These are phyloP conservation scores for Drosophila dives DNA, from an alignment of 2,888 invertebrate genomes.

Conservation along the genomic window DNA sequence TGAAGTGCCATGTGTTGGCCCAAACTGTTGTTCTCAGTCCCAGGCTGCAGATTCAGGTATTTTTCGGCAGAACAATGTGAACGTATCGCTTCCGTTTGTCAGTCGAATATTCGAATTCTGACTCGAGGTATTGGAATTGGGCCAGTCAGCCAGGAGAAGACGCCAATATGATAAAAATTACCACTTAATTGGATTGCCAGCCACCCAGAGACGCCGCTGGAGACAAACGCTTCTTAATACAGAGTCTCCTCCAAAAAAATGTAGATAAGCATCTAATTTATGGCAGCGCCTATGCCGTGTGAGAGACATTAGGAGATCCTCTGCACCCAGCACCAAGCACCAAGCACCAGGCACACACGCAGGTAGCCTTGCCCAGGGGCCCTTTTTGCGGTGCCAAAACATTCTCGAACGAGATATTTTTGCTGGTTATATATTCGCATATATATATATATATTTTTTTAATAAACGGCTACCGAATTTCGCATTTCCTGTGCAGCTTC, in stretches of 20 bases:
- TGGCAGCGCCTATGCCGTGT: conserved; percentile 68
- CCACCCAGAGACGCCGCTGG: conserved; percentile 63
- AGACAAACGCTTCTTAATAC: conserved; percentile 29
- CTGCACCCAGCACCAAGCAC: neutral
- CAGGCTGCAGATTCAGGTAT: conserved; percentile 44
- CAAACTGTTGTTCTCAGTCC: conserved; percentile 36
- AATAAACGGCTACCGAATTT: conserved; percentile 80
- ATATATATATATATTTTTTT: conserved; percentile 38
- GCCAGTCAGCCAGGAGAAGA: conserved; percentile 38
- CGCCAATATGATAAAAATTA: conserved; percentile 74
- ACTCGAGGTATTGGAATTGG: conserved; percentile 38
- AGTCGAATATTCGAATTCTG: conserved; percentile 24
- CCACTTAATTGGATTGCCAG: conserved; percentile 73
- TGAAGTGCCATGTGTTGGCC: conserved; percentile 15
- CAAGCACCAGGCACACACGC: conserved; percentile 15
- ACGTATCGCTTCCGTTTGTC: conserved; percentile 80
- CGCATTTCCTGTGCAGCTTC: conserved; percentile 74
- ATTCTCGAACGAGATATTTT: conserved; percentile 32
- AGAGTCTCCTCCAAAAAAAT: conserved; percentile 13
- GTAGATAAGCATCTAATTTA: conserved; percentile 77
- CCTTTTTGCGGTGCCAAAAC: conserved; percentile 3
- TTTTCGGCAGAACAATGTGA: conserved; percentile 74
- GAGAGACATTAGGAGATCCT: conserved; percentile 41
- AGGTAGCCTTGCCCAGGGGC: conserved; percentile 49
- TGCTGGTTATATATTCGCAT: conserved; percentile 26